Evolutionary conservation across 2,113 vertebrate species (phyloP).

Genomic region (Phyllostomus discolor): DNA sequence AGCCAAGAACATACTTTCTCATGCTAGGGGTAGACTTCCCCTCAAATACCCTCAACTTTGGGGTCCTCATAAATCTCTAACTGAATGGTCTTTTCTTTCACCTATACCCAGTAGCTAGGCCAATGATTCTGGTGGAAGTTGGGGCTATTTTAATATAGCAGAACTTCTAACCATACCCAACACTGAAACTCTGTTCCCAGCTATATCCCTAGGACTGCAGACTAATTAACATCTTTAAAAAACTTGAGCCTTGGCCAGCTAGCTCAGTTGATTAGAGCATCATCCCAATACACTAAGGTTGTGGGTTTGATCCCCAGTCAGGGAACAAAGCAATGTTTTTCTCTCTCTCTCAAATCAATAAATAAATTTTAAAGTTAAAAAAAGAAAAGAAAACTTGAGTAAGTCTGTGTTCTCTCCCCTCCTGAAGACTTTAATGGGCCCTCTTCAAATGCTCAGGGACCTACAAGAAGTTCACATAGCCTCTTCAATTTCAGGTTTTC

Average conservation of each 20-base stretch:
- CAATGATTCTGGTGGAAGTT: neutral
- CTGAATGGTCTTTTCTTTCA: neutral
- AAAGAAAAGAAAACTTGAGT: neutral
- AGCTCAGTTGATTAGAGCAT: no score
- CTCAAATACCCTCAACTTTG: neutral
- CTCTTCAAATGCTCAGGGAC: neutral
- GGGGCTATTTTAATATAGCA: neutral
- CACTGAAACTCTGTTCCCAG: neutral
- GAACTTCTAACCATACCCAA: neutral
- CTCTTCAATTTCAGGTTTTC: conserved; percentile 2
- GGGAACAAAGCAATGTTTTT: no score
- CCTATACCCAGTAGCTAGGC: neutral
- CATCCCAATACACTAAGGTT: no score
- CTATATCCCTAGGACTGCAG: neutral
- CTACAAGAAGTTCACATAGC: neutral
- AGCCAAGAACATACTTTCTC: neutral
- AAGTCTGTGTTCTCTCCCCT: neutral
- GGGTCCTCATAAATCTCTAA: neutral
- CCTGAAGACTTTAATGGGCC: neutral
- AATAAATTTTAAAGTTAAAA: no score
- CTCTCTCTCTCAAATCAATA: no score
- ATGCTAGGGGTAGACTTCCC: neutral
- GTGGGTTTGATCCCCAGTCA: no score
- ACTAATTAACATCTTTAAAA: neutral
- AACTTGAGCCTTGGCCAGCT: neutral